Percentiles rank a stretch among this genome's conserved stretches.
phyloP scores from a whole-genome alignment of 2,888 invertebrate genomes.

The Agrotis ipsilon region DNA sequence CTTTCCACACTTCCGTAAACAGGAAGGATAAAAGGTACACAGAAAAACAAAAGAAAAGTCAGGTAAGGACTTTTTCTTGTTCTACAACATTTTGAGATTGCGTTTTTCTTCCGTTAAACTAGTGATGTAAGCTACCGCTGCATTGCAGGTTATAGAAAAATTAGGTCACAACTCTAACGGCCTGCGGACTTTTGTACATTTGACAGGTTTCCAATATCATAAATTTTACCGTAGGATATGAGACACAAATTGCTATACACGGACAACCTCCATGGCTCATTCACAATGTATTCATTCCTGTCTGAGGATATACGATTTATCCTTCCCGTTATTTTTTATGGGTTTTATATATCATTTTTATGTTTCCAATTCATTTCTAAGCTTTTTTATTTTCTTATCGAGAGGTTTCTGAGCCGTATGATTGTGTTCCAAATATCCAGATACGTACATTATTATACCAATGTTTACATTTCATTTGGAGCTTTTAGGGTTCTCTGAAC shows the following conservation, averaged over 20 bases:
- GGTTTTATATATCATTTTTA: constrained; percentile 65
- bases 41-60: constrained; percentile 10
- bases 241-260: constrained; percentile 33
- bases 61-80: background rate
- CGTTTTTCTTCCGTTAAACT: constrained; percentile 55
- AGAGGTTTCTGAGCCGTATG: constrained; percentile 25
- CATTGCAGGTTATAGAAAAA: constrained; percentile 86
- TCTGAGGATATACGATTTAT: constrained; percentile 44
- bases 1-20: background rate
- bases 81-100: constrained; percentile 16
- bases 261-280: constrained; percentile 15
- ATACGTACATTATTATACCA: constrained; percentile 23
- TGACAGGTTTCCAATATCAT: constrained; percentile 78
- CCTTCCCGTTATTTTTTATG: constrained; percentile 58
- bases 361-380: constrained; percentile 59
- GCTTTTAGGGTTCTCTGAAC: constrained; percentile 22
- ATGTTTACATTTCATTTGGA: constrained; percentile 42
- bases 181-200: constrained; percentile 70
- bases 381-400: constrained; percentile 55
- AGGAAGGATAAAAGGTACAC: background rate
- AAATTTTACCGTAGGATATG: constrained; percentile 54
- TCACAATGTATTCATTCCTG: constrained; percentile 41
- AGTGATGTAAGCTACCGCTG: constrained; percentile 72
- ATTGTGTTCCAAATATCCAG: constrained; percentile 36
- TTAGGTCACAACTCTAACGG: constrained; percentile 79